Evolutionary conservation across 2,113 vertebrate genomes (phyloP), one percentile per base, ranked within the genome.

Genomic region (Phoenicopterus ruber): DNA sequence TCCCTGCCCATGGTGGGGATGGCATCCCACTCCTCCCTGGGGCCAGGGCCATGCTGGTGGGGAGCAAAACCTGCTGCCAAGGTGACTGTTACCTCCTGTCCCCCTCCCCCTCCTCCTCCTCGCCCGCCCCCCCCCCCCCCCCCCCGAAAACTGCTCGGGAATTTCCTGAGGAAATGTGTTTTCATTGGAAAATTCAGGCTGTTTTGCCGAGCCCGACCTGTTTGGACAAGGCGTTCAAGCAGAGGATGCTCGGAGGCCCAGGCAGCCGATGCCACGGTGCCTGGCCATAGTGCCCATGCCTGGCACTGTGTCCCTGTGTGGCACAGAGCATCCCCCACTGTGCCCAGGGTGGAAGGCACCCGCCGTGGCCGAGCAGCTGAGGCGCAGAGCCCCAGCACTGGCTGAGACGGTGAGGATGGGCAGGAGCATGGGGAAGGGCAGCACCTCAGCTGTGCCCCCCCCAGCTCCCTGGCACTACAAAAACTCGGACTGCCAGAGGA

Each of bases 81-180:
- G 36, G 74, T 59, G 42, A 71, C 58, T 34, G 74, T 81, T 31
- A 82, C 32, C 25, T 82, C 86, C 74, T 2, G 7, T 77, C n/a
- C 36, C 7, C 10, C 83, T 88, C 40, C 63, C 80, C 49, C 21
- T 78, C n/a, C 82, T 78, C 22, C 18, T 1, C 32, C 24, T 17
- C 25, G 11, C 25, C 13, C 7, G 15, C 40, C 2, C 50, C 3
- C 16, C 49, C 24, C 5, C 42, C 32, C 22, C 40, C 52, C n/a
- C 22, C 57, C 10, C 1, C 79, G 79, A 90, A 93, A 95, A 86
- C 82, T 82, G 88, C 80, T 94, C 3, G 32, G 96, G 96, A 95
- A 96, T 96, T 97, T 96, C 96, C 95, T 90, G 94, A 95, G 95
- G 96, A 96, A 94, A 86, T 5, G 20, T 6, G 67, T 47, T 49